Percentiles rank a stretch among this genome's conserved stretches.
Conservation (phyloP, 2,113 vertebrate genomes). For the Stomatorhinus ivindoensis region DNA sequence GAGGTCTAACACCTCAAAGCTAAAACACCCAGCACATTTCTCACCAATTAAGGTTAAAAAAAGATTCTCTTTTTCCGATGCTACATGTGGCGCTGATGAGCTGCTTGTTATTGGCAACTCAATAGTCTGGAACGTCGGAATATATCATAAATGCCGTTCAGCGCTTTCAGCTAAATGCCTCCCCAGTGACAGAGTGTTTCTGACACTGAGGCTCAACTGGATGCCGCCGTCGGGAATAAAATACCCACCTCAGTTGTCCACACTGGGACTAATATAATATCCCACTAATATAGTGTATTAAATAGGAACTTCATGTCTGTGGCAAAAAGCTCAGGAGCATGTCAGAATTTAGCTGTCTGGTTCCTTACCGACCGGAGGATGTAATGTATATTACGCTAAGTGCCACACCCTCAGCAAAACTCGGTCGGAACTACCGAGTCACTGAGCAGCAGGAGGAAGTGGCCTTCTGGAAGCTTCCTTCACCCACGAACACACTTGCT, state of each 20-base stretch:
- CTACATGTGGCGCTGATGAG: background rate
- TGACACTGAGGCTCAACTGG: background rate
- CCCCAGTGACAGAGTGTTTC: background rate
- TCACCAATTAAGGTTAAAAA: background rate
- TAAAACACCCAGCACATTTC: background rate
- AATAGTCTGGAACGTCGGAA: background rate
- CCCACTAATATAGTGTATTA: background rate
- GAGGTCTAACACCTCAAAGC: background rate
- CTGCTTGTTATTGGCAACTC: background rate
- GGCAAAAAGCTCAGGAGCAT: background rate
- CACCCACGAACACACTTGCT: background rate
- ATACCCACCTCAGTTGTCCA: background rate
- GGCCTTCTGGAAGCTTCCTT: background rate
- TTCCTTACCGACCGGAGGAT: background rate
- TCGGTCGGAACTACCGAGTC: background rate
- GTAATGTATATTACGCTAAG: background rate
- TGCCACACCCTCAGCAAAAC: background rate
- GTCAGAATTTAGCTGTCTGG: background rate
- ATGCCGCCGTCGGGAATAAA: background rate
- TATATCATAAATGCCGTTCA: background rate
- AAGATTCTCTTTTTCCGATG: background rate
- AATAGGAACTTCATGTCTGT: background rate
- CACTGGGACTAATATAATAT: background rate
- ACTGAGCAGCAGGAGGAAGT: background rate
- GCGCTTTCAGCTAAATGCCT: background rate